Base-by-base conservation (phyloP, 2,797 vertebrate genomes). In the Syngnathus acus region DNA sequence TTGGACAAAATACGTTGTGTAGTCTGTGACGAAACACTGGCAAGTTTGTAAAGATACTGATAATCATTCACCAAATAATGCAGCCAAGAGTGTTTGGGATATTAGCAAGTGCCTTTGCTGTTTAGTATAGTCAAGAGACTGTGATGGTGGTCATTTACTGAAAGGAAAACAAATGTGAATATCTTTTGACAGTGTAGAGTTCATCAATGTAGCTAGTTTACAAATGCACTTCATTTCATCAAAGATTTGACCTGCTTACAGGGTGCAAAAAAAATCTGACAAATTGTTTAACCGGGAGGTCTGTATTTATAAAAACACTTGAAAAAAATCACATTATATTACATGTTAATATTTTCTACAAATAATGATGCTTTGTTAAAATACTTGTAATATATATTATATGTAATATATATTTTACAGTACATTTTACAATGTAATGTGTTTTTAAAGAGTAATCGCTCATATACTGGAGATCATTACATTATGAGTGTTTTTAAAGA, bases 11-110 rank as follows among this genome's bases (percentile, higher is more conserved):
- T n/a, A 45, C 23, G 40, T 7, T n/a, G 17, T 65, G 32, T 51
- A 48, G 9, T 64, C 1, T 64, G 4, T 21, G 17, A 51, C 17
- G 47, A 43, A 26, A 62, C 60, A 45, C 40, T 26, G 42, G n/a
- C 21, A 45, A 16, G 13, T 62, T 62, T 62, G 21, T 26, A 17
- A 43, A 45, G 10, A 39, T 39, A 38, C 39, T 39, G 66, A 62
- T 21, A 55, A 69, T 60, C 65, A 37, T 58, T 55, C 48, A 51
- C 59, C 48, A 53, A 55, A 64, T 65, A n/a, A 32, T 48, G 23
- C 26, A 37, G 45, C 45, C 8, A 19, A 50, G 26, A 45, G 8
- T 10, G 4, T 19, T 48, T 1, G 19, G 5, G 6, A 17, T 17
- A 47, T 50, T 64, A 50, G 26, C 48, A 64, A 48, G 62, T 64